Evolutionary conservation across 2,113 vertebrate species (phyloP).

Genomic region (Anarhynchus alexandrinus): DNA sequence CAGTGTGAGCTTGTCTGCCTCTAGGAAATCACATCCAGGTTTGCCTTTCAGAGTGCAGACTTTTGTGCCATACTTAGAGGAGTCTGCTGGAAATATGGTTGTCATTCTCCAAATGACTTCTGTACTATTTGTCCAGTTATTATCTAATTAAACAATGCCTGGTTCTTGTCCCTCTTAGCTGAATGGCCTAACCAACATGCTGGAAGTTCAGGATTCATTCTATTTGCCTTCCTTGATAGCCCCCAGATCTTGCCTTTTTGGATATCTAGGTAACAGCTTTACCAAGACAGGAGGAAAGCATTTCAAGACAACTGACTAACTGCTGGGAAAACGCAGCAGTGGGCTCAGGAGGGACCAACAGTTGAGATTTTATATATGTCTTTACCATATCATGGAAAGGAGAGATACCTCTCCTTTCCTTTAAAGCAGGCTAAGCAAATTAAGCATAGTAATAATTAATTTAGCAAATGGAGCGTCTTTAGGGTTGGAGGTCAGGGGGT

Average conservation of each 20-base stretch:
- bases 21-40: not conserved
- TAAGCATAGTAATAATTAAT: not conserved
- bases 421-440: too few relatives aligned
- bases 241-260: not conserved
- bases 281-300: too few relatives aligned
- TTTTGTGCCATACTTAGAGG: not conserved
- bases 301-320: too few relatives aligned
- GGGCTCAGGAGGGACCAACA: too few relatives aligned
- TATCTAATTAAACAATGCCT: not conserved
- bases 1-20: not conserved
- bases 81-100: not conserved
- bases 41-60: not conserved
- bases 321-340: too few relatives aligned
- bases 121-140: not conserved
- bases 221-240: not conserved
- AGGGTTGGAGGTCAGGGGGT: rapidly evolving
- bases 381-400: too few relatives aligned
- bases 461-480: not conserved
- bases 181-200: not conserved
- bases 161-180: not conserved
- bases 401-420: too few relatives aligned
- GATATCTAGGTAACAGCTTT: not conserved
- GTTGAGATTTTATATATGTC: too few relatives aligned
- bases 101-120: not conserved
- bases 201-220: not conserved